Percentiles rank a stretch among this genome's conserved stretches.
Conservation (phyloP, 2,888 invertebrate species). For the Papilio protenor region DNA sequence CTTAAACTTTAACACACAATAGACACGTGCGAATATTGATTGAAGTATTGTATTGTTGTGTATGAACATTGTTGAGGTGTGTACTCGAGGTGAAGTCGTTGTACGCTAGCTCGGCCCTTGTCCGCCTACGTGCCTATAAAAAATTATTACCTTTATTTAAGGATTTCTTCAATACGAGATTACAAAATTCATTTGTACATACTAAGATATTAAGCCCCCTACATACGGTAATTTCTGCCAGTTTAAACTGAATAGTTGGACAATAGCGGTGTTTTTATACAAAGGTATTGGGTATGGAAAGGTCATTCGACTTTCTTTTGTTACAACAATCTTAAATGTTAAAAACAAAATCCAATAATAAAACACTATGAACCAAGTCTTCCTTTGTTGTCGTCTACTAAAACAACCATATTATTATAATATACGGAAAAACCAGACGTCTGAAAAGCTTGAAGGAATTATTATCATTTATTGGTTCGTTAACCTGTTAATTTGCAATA, state of each 20-base stretch:
- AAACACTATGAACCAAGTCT: too few species aligned
- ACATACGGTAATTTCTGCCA: too few species aligned
- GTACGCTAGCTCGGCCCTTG: constrained; percentile 51
- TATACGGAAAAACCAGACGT: constrained; percentile 21
- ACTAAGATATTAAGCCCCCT: background rate
- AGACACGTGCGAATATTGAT: background rate
- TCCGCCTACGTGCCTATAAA: constrained; percentile 50
- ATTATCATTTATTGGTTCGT: constrained; percentile 30
- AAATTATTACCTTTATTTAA: constrained; percentile 53
- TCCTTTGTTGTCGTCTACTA: background rate
- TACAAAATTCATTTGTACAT: constrained; percentile 1
- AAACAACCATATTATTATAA: background rate
- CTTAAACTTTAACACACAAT: background rate
- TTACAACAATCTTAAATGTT: background rate
- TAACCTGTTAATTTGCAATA: constrained; percentile 34
- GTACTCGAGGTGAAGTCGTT: constrained; percentile 50
- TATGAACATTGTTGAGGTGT: background rate
- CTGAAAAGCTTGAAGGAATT: background rate
- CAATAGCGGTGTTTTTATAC: background rate
- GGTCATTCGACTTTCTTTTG: background rate
- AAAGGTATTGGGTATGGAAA: background rate
- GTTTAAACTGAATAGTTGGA: too few species aligned
- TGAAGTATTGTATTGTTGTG: background rate
- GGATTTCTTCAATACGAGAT: background rate
- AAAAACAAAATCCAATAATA: background rate